Base-by-base conservation (phyloP, 2,113 vertebrate genomes). In the Cichladusa arquata region DNA sequence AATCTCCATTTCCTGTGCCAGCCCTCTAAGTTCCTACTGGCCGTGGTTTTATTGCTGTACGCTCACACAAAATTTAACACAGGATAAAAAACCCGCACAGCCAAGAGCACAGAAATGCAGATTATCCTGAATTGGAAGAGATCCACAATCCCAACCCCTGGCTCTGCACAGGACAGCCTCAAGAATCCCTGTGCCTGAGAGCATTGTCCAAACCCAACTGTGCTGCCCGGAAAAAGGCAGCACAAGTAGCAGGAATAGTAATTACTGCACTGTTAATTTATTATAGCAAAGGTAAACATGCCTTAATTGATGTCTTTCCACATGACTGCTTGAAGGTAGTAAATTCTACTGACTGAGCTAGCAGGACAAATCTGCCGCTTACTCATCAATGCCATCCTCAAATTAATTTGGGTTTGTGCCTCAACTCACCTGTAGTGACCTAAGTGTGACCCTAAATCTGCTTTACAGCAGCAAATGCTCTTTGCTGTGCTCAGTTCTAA, bases 51-150 rank as follows among this genome's bases (percentile, higher is more conserved):
- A 22, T 4, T 64, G 62, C 45, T 25, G 47, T 8, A 5, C 9
- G 2, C 34, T 58, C 6, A 4, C 25, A 54, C 23, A 51, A 74
- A 44, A 13, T 19, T 40, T 33, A 65, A 34, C 12, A 14, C 3
- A 2, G n/a, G 17, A 10, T 13, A 12, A 57, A 38, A 48, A 64
- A 6, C 5, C 2, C 5, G 3, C 44, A 6, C 2, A 62, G 15
- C 8, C 70, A 61, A 58, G 16, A 58, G 51, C 26, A 33, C 0
- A 28, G 25, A 54, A 76, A 61, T 5, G 2, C 22, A 19, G 18
- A 53, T 53, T 26, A 19, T 42, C n/a, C 70, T 69, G 54, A 54
- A 12, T 0, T 22, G 17, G 70, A 40, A 53, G 45, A 22, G 8
- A 67, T 12, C 19, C 78, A n/a, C 11, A 31, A 19, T 8, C 36